Base-by-base conservation (phyloP, 2,888 invertebrate genomes). In the Brenthis daphne region DNA sequence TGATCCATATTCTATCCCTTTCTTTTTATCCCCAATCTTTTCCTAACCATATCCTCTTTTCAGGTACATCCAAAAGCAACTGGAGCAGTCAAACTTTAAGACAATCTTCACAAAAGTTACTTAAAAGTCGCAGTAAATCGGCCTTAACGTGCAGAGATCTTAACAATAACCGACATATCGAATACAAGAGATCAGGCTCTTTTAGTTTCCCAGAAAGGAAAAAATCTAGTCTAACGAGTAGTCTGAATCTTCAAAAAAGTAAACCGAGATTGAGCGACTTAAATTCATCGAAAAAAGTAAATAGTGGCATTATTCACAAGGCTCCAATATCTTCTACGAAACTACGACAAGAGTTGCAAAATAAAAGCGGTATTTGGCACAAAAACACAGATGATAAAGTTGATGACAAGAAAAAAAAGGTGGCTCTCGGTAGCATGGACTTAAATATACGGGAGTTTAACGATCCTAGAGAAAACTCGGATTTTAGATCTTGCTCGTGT, bases 41-140 rank as follows among this genome's bases (percentile, higher is more conserved):
- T 60, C 68, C 68, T 77, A 72, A 77, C 66, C 63, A n/a, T 13
- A 24, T 33, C 63, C 56, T 73, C 64, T 65, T 75, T 74, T 13
- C 85, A 85, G 85, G 80, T 71, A 74, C 81, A n/a, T 81, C 71
- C 48, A 65, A 74, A 54, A 60, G 37, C 58, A 65, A 53, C 51
- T 66, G 64, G 48, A 75, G 67, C 64, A 71, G 51, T 68, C 63
- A 69, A 33, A 47, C 57, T 33, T 53, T 73, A 12, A 57, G 65
- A 33, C 72, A 61, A 67, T 72, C 76, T 12, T 72, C 75, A 14
- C 68, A 67, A 24, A 75, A 67, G 54, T 67, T 71, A 13, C 50
- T 71, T 4, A 73, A 57, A 47, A 65, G 33, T n/a, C 72, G 76
- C 24, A 77, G 77, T 64, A 78, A 73, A 74, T 77, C 78, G 2